Evolutionary conservation across 2,113 vertebrate species (phyloP).

Genomic region (Vidua macroura): DNA sequence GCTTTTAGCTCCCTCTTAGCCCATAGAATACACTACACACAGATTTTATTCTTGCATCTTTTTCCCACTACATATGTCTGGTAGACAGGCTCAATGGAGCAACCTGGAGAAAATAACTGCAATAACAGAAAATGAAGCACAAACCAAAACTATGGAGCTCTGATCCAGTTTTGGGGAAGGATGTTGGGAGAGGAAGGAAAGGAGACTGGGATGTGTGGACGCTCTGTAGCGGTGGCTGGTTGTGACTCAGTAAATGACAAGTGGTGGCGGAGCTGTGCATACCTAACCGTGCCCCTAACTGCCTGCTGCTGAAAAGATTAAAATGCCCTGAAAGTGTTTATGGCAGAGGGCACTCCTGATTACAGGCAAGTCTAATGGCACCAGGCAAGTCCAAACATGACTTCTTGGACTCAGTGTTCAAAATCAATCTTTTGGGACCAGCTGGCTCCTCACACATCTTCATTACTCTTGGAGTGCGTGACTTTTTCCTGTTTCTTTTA

Average conservation of each 20-base stretch:
- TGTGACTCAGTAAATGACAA: neutral
- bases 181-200: neutral
- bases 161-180: neutral
- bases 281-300: neutral
- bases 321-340: neutral
- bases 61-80: neutral
- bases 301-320: neutral
- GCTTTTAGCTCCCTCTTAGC: neutral
- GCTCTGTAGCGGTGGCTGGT: neutral
- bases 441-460: conserved; percentile 27
- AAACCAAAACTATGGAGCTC: neutral
- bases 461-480: neutral
- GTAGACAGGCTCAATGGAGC: neutral
- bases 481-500: conserved; percentile 3
- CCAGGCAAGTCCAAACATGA: neutral
- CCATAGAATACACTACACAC: neutral
- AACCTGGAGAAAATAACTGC: neutral
- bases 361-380: neutral
- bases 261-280: neutral
- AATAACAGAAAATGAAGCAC: neutral
- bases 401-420: neutral
- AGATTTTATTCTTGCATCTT: neutral
- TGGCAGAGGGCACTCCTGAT: neutral
- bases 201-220: neutral
- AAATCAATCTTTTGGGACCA: neutral